A percentile compares a stretch with the other conserved stretches of the same genome.
phyloP scores from a whole-genome alignment of 53 echinoderm and acorn worm species.

The Zoroaster sp. region DNA sequence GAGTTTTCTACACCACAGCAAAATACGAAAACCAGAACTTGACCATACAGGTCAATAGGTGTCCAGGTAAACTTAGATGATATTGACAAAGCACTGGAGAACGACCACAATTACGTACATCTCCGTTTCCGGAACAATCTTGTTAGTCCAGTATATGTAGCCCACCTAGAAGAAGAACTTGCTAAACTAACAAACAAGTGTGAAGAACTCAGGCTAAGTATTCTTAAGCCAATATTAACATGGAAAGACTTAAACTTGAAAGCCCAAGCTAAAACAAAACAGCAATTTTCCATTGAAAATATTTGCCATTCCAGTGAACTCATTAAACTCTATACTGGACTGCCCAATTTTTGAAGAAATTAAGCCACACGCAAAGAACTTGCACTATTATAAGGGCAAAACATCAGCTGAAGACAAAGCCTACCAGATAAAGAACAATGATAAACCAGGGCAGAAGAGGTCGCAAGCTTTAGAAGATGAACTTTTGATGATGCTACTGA shows the following conservation, averaged over 20 bases:
- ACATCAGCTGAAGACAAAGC: constrained; percentile 18
- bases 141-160: not conserved
- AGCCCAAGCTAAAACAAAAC: constrained; percentile 2
- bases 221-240: not conserved
- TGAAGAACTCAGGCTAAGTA: not conserved
- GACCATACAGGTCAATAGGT: constrained; percentile 17
- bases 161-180: constrained; percentile 44
- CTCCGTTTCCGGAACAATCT: not conserved
- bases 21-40: not conserved
- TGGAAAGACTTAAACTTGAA: constrained; percentile 4
- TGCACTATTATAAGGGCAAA: constrained; percentile 41
- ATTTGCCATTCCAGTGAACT: constrained; percentile 48
- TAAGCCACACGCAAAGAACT: constrained; percentile 44
- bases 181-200: not conserved
- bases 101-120: constrained; percentile 32
- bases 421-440: constrained; percentile 24
- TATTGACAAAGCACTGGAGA: constrained; percentile 1
- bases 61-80: constrained; percentile 9
- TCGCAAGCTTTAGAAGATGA: constrained; percentile 47
- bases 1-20: constrained; percentile 8
- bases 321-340: constrained; percentile 52
- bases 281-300: constrained; percentile 19
- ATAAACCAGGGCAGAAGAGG: constrained; percentile 48
- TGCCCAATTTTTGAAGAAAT: constrained; percentile 42
- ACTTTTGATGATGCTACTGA: constrained; percentile 63